Percentiles rank a stretch among this genome's conserved stretches.
phyloP scores from a whole-genome alignment of 2,797 vertebrate species.

The Micromesistius poutassou region DNA sequence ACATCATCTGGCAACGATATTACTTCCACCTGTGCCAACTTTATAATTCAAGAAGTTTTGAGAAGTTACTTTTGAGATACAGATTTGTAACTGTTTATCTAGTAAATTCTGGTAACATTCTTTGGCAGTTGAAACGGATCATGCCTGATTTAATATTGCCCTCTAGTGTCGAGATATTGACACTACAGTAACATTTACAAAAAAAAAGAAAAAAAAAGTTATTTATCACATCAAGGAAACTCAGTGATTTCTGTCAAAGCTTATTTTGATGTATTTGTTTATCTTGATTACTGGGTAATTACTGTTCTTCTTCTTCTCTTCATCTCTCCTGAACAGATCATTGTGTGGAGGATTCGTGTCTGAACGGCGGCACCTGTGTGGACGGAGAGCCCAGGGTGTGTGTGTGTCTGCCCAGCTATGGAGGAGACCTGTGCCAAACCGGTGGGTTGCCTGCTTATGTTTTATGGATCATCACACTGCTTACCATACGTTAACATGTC shows the following conservation, averaged over 20 bases:
- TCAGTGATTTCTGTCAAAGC: background rate
- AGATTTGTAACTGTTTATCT: background rate
- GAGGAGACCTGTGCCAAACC: slow-evolving; percentile 81
- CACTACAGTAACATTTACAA: background rate
- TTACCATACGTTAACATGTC: background rate
- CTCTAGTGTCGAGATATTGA: slow-evolving; percentile 42
- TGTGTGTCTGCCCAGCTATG: slow-evolving; percentile 85
- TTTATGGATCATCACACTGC: background rate
- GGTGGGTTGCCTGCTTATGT: slow-evolving; percentile 55
- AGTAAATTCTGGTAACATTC: background rate
- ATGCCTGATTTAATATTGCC: slow-evolving; percentile 37
- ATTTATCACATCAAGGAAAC: background rate
- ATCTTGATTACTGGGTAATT: background rate
- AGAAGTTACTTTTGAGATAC: background rate
- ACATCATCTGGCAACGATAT: background rate
- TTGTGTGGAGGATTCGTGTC: slow-evolving; percentile 83
- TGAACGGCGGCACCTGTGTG: slow-evolving; percentile 88
- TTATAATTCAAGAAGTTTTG: background rate
- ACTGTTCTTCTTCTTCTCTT: background rate
- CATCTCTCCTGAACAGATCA: slow-evolving; percentile 68
- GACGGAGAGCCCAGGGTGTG: slow-evolving; percentile 74
- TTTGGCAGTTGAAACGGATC: background rate
- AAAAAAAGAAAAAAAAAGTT: no score
- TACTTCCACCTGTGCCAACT: background rate
- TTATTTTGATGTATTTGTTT: background rate